A percentile compares a stretch with the other conserved stretches of the same genome.
Evolutionary conservation across 2,113 vertebrate species (phyloP).

Genomic region (Pelecanus crispus): DNA sequence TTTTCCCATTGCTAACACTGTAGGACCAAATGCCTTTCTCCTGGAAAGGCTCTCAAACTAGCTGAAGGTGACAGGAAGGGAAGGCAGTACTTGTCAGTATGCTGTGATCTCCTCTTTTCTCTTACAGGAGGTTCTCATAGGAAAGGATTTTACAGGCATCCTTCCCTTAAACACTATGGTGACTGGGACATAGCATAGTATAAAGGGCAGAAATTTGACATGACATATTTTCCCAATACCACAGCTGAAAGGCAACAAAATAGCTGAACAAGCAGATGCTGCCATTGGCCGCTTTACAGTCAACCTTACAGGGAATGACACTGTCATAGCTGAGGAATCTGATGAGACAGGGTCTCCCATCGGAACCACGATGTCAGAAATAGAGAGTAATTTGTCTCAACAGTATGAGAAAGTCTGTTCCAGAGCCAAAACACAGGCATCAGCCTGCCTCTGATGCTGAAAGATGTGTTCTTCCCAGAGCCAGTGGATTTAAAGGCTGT

Average conservation of each 20-base stretch:
- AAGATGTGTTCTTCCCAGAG: background rate
- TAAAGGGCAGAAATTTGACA: background rate
- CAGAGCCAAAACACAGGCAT: background rate
- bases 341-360: background rate
- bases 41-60: background rate
- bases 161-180: background rate
- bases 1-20: background rate
- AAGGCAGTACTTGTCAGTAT: background rate
- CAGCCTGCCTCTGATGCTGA: background rate
- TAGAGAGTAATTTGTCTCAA: background rate
- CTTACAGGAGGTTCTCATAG: background rate
- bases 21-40: background rate
- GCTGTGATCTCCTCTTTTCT: background rate
- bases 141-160: background rate
- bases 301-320: background rate
- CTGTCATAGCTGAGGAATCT: background rate
- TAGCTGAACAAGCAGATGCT: background rate
- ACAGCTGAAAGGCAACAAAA: background rate
- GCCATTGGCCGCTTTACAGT: background rate
- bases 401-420: background rate
- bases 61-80: background rate
- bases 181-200: background rate
- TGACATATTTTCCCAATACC: background rate
- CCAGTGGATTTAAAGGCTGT: background rate
- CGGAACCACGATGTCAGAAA: background rate